Conservation (phyloP, 2,888 invertebrate species). For the Drosophila greeni region DNA sequence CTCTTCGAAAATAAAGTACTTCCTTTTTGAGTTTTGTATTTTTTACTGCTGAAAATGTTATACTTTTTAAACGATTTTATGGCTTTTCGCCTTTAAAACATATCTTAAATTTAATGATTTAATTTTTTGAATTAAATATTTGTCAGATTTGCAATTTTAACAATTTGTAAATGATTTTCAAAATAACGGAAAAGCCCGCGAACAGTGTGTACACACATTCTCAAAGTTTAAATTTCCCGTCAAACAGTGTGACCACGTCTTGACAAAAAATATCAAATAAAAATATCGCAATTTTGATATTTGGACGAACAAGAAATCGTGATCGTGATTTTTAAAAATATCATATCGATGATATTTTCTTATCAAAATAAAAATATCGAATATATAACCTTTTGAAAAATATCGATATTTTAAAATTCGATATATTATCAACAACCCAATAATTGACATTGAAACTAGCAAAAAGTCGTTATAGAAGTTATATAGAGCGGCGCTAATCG, state of each 20-base stretch:
- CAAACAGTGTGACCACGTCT: too few relatives aligned
- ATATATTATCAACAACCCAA: not conserved
- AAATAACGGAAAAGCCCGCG: not conserved
- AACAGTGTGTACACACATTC: not conserved
- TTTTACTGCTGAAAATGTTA: not conserved
- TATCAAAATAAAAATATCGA: too few relatives aligned
- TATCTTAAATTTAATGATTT: not conserved
- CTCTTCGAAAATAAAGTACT: constrained; percentile 7
- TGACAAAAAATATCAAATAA: too few relatives aligned
- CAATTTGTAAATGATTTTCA: not conserved
- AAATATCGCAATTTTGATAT: too few relatives aligned
- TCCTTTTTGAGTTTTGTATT: not conserved
- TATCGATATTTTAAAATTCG: too few relatives aligned
- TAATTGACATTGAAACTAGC: not conserved
- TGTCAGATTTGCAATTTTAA: not conserved
- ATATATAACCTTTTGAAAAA: too few relatives aligned
- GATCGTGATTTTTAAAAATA: too few relatives aligned
- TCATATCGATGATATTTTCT: too few relatives aligned
- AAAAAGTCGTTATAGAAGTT: constrained; percentile 1
- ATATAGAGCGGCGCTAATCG: not conserved
- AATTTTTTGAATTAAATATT: too few relatives aligned
- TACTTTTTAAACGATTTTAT: not conserved
- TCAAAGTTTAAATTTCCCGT: too few relatives aligned
- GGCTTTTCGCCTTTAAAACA: not conserved
- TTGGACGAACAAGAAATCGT: too few relatives aligned